Evolutionary conservation across 2,888 invertebrate species (phyloP), one percentile per base, ranked within the genome.

Genomic region (Ophioninae sp.): DNA sequence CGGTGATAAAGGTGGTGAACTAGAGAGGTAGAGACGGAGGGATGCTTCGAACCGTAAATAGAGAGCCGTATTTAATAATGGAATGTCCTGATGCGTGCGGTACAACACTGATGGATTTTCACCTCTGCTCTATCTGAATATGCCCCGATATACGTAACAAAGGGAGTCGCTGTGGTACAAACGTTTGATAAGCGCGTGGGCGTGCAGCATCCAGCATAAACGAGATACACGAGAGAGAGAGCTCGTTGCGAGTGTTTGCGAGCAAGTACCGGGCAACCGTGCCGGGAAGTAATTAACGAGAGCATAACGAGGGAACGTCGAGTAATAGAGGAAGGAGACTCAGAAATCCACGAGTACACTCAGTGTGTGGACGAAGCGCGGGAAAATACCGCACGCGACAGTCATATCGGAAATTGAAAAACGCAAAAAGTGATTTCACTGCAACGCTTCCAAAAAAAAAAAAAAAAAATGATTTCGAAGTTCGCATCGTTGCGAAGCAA

Each of bases 261-360:
- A 20, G 58, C 2, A 61, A 65, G 51, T 61, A 65, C 39, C 58
- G 22, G 61, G 59, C 69, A 63, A 76, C 73, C 77, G 76, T 79
- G 61, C 65, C 69, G 77, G 84, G 82, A 85, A 77, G 82, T 82
- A 85, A 85, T 85, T 85, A 85, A 80, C 79, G 82, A 78, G 82
- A 79, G 74, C 73, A 73, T 82, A 82, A 84, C 84, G 68, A 82
- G 76, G 73, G 82, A 77, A 79, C 72, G 71, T 59, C 74, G 71
- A 51, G 41, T 74, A 78, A 69, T 71, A n/a, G 58, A 75, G 83
- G 44, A 71, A 65, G 58, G 72, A 74, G 23, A 41, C 22, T 10
- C 59, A 51, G 73, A 41, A 69, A 69, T 64, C 23, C 22, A 39
- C 13, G 17, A 58, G 59, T 61, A 71, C 58, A 30, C 39, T n/a